A percentile compares a stretch with the other conserved stretches of the same genome.
These are phyloP conservation scores for Subacronicta megacephala DNA, from an alignment of 2,888 invertebrate species.

Conservation along the genomic window DNA sequence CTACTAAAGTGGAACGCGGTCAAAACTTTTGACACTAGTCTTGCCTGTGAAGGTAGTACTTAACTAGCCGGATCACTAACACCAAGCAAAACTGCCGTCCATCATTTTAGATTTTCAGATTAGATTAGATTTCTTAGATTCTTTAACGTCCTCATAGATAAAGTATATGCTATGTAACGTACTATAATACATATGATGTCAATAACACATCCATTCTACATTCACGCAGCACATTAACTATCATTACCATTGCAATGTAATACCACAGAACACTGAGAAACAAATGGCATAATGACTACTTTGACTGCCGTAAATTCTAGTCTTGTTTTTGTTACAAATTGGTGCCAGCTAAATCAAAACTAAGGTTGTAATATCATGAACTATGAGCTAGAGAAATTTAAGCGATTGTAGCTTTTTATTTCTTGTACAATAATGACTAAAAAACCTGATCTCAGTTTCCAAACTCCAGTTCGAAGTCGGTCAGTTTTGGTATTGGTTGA, in stretches of 20 bases:
- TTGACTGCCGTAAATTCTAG: constrained; percentile 20
- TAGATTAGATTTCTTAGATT: too few species aligned
- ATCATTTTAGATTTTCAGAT: too few species aligned
- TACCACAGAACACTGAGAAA: constrained; percentile 19
- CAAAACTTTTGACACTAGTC: too few species aligned
- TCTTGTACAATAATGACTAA: too few species aligned
- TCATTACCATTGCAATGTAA: constrained; percentile 41
- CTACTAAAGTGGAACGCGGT: too few species aligned
- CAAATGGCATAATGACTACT: constrained; percentile 42
- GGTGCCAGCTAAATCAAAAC: constrained; percentile 8
- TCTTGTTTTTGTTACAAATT: constrained; percentile 12
- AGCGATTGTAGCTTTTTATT: too few species aligned
- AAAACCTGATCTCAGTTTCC: constrained; percentile 6
- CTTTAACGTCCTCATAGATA: constrained; percentile 18
- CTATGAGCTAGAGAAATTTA: background rate
- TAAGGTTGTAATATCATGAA: constrained; percentile 2
- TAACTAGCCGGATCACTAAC: too few species aligned
- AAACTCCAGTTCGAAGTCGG: background rate
- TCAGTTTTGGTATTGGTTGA: background rate
- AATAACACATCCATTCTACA: constrained; percentile 30
- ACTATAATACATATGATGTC: constrained; percentile 23
- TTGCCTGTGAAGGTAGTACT: too few species aligned
- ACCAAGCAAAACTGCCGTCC: too few species aligned
- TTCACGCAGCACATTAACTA: constrained; percentile 33
- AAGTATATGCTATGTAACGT: constrained; percentile 20